Evolutionary conservation across 2,797 vertebrate genomes (phyloP).

Genomic region (Poeciliopsis infans): DNA sequence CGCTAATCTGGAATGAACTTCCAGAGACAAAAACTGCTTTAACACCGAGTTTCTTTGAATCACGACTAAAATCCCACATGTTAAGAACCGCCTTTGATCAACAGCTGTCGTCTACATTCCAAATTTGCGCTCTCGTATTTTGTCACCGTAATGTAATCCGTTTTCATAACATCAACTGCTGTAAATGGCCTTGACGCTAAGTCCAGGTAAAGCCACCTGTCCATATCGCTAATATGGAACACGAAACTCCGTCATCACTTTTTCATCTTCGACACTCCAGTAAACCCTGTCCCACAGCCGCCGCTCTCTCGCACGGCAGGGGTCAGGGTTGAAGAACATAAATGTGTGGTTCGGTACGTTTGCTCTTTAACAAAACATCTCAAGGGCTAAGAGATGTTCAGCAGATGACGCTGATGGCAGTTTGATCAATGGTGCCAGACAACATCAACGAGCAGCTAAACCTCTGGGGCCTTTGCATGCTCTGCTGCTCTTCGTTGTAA

Average conservation of each 20-base stretch:
- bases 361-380: background rate
- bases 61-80: background rate
- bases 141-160: background rate
- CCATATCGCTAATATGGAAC: background rate
- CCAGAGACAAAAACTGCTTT: background rate
- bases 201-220: background rate
- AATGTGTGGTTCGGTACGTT: background rate
- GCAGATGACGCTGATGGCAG: background rate
- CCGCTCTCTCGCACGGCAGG: background rate
- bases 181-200: background rate
- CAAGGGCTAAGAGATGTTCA: background rate
- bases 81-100: background rate
- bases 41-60: background rate
- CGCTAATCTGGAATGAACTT: background rate
- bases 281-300: background rate
- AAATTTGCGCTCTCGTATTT: background rate
- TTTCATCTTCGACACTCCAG: too few relatives aligned
- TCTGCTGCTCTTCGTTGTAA: constrained; percentile 13
- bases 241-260: background rate
- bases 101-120: background rate
- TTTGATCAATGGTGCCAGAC: constrained; percentile 28
- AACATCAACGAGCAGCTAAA: background rate
- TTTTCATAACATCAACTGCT: background rate
- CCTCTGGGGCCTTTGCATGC: constrained; percentile 36
- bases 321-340: background rate